These are phyloP conservation scores for Pachyramphus minor DNA, from an alignment of 2,113 vertebrate genomes.

Conservation along the genomic window DNA sequence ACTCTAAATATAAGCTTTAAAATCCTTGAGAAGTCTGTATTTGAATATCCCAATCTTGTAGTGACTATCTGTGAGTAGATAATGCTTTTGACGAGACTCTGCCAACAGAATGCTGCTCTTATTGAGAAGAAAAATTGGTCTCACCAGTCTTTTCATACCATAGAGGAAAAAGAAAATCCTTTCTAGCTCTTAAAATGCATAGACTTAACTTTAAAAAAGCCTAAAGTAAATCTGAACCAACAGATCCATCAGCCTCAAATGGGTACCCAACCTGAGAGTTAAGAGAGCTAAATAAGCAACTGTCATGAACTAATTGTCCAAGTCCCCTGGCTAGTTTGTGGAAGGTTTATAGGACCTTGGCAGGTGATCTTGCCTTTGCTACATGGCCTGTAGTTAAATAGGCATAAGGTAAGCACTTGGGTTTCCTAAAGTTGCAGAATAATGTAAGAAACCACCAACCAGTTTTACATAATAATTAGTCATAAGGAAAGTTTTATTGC, in stretches of 20 bases:
- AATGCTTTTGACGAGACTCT: neutral
- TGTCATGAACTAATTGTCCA: neutral
- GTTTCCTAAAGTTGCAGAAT: neutral
- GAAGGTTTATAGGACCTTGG: neutral
- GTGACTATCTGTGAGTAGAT: neutral
- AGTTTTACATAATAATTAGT: neutral
- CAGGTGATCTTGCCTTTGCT: neutral
- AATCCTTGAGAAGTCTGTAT: neutral
- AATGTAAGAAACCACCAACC: neutral
- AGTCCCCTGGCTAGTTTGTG: neutral
- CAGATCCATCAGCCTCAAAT: neutral
- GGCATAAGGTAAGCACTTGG: neutral
- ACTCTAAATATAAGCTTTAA: neutral
- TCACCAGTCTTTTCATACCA: neutral
- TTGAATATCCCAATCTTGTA: neutral
- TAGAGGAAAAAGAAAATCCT: neutral
- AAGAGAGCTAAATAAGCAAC: neutral
- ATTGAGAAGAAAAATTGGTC: neutral
- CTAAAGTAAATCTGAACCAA: neutral
- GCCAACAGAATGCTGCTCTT: neutral
- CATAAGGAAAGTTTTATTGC: neutral
- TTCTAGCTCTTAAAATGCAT: neutral
- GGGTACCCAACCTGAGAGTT: neutral
- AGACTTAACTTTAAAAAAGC: neutral
- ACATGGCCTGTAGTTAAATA: neutral